Percentiles rank a stretch among this genome's conserved stretches.
These are phyloP conservation scores for Microdon myrmicae DNA, from an alignment of 2,888 invertebrate species.

Conservation along the genomic window DNA sequence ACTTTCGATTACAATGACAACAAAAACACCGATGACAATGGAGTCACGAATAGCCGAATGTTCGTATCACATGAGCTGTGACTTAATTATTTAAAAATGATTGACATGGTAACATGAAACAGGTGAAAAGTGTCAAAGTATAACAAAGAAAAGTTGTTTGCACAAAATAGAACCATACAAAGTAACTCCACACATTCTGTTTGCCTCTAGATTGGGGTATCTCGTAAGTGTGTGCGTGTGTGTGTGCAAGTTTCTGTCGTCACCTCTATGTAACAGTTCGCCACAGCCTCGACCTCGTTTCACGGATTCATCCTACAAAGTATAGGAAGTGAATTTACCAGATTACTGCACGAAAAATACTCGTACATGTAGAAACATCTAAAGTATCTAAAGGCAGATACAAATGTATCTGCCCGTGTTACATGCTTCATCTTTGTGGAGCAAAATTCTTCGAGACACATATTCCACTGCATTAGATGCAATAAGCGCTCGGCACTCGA, in stretches of 20 bases:
- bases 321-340: conserved; percentile 46
- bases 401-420: conserved; percentile 28
- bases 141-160: conserved; percentile 2
- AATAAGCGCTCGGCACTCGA: conserved; percentile 30
- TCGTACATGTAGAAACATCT: no score
- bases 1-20: no score
- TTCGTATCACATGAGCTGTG: conserved; percentile 13
- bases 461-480: conserved; percentile 45
- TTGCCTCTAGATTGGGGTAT: no score
- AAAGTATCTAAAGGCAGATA: conserved; percentile 33
- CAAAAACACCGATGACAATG: no score
- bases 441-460: conserved; percentile 27
- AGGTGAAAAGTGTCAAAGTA: conserved; percentile 33
- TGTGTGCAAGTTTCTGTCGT: not conserved
- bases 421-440: conserved; percentile 14
- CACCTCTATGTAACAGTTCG: not conserved
- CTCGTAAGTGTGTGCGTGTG: not conserved
- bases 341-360: conserved; percentile 34
- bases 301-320: conserved; percentile 27
- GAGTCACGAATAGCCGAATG: no score
- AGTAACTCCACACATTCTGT: conserved; percentile 12
- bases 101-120: conserved; percentile 35
- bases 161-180: conserved; percentile 6
- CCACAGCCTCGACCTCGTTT: conserved; percentile 45
- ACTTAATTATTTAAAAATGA: conserved; percentile 35